Percentiles rank a stretch among this genome's conserved stretches.
Evolutionary conservation across 2,888 invertebrate species (phyloP).

Genomic region (Ametastegia equiseti): DNA sequence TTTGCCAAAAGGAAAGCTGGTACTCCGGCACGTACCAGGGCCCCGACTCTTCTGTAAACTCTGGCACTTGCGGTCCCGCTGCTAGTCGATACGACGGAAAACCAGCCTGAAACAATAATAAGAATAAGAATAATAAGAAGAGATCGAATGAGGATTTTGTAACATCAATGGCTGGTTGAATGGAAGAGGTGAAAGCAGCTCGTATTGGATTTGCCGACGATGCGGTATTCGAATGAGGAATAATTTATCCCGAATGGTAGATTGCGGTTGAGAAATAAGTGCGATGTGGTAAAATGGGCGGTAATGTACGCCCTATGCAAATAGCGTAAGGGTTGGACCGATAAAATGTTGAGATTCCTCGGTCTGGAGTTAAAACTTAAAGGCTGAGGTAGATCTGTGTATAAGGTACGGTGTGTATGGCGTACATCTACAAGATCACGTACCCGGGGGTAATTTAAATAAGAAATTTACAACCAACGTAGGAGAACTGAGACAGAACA

Average conservation of each 20-base stretch:
- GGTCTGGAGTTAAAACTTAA: neutral
- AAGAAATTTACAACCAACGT: constrained; percentile 65
- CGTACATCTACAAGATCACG: constrained; percentile 23
- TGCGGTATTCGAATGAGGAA: neutral
- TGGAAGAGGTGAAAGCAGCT: neutral
- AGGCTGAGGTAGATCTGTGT: neutral
- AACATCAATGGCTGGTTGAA: neutral
- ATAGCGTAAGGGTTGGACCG: neutral
- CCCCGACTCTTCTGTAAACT: constrained; percentile 71
- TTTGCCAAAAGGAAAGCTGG: constrained; percentile 72
- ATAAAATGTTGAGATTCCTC: constrained; percentile 29
- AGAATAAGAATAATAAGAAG: neutral
- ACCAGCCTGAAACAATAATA: constrained; percentile 65
- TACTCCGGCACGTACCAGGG: constrained; percentile 71
- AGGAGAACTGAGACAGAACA: constrained; percentile 51
- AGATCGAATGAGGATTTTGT: neutral
- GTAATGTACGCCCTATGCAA: constrained; percentile 12
- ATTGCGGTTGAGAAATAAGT: constrained; percentile 1
- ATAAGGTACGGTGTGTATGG: neutral
- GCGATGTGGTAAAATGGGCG: neutral
- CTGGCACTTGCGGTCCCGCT: constrained; percentile 72
- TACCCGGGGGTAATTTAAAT: constrained; percentile 60
- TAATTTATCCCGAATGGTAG: neutral
- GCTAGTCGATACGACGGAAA: constrained; percentile 71
- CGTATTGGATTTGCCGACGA: neutral